These are phyloP conservation scores for Struthio camelus DNA, from an alignment of 2,113 vertebrate genomes.

Conservation along the genomic window DNA sequence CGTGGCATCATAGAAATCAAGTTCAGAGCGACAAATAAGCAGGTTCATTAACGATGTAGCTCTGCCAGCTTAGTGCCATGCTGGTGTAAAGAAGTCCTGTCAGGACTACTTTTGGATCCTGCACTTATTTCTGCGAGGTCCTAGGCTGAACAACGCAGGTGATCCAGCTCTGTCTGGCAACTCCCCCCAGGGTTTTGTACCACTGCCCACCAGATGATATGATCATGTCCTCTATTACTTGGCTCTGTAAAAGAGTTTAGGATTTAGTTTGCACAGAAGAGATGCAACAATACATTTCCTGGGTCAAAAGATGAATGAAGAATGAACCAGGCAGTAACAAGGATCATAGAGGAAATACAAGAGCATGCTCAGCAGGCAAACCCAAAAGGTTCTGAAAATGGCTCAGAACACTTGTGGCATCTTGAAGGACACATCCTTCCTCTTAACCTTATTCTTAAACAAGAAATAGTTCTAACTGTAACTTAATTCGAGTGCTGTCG, in stretches of 20 bases:
- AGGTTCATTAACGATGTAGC: neutral
- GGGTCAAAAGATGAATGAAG: neutral
- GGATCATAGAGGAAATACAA: neutral
- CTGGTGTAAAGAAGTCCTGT: neutral
- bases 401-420: neutral
- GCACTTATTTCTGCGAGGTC: neutral
- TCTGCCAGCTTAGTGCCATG: neutral
- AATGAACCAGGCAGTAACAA: neutral
- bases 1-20: fast-evolving
- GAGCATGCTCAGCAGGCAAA: neutral
- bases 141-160: fast-evolving
- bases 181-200: neutral
- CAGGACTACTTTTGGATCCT: neutral
- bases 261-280: neutral
- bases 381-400: neutral
- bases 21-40: neutral
- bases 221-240: neutral
- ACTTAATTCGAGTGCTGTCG: neutral
- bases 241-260: neutral
- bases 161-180: neutral
- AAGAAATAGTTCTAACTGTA: neutral
- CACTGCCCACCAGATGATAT: neutral
- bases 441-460: neutral
- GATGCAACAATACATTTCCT: neutral
- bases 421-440: neutral